phyloP scores from a whole-genome alignment of 1,140 invertebrate species.

The Thaumatotibia leucotreta region DNA sequence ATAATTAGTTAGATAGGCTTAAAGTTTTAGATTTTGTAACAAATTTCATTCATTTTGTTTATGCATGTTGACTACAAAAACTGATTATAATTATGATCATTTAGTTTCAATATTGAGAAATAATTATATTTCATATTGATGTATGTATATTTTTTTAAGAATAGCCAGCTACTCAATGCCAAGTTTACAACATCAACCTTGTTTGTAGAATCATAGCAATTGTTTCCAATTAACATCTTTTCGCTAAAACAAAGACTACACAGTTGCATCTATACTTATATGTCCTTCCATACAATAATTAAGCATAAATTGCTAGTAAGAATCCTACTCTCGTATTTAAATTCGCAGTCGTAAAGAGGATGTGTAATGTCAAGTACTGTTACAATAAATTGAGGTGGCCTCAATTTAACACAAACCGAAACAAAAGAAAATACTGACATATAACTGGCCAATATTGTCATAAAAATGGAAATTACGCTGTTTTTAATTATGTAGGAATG shows the following conservation, averaged over 20 bases:
- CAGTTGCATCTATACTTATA: not conserved
- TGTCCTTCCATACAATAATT: not conserved
- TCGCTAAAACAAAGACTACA: not conserved
- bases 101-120: too few relatives aligned
- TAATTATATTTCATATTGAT: too few relatives aligned
- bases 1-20: too few relatives aligned
- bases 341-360: conserved; percentile 1
- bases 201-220: not conserved
- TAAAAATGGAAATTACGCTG: conserved; percentile 16
- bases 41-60: too few relatives aligned
- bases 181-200: not conserved
- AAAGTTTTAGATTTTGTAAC: too few relatives aligned
- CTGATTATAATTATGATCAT: too few relatives aligned
- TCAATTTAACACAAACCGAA: conserved; percentile 10
- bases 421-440: conserved; percentile 15
- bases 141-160: too few relatives aligned
- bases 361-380: conserved; percentile 19
- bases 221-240: not conserved
- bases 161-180: not conserved
- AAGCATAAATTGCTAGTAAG: not conserved
- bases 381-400: conserved; percentile 14
- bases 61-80: too few relatives aligned
- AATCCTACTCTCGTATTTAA: not conserved
- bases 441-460: not conserved
- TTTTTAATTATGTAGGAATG: not conserved